phyloP scores from a whole-genome alignment of 2,113 vertebrate genomes.

The Hylia prasina region DNA sequence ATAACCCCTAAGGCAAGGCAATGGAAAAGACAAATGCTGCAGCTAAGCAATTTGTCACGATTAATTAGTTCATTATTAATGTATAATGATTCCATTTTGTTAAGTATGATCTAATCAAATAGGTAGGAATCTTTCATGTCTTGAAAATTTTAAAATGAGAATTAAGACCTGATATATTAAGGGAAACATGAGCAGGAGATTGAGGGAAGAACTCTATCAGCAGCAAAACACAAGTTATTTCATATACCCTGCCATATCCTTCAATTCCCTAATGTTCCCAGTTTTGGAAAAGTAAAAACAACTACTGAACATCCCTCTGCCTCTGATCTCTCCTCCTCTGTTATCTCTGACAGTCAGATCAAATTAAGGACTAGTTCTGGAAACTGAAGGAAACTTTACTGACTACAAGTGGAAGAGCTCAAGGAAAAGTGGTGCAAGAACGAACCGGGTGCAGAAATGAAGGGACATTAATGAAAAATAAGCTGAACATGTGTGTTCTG shows the following conservation, averaged over 20 bases:
- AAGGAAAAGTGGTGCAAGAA: neutral
- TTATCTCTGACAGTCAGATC: neutral
- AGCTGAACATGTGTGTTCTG: neutral
- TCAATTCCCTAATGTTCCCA: neutral
- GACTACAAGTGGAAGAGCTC: neutral
- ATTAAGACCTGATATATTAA: neutral
- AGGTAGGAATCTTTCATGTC: neutral
- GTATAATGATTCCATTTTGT: neutral
- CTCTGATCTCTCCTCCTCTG: neutral
- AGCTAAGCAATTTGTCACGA: neutral
- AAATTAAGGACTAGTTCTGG: neutral
- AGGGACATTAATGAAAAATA: accelerated
- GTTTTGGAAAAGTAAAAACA: neutral
- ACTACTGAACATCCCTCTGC: neutral
- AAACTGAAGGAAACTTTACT: neutral
- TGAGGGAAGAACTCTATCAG: neutral
- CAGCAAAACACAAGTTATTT: neutral
- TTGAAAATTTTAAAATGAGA: neutral
- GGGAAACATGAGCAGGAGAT: neutral
- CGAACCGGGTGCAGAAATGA: neutral
- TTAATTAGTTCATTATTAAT: neutral
- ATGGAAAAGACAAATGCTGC: neutral
- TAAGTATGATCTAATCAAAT: neutral
- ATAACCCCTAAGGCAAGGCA: neutral
- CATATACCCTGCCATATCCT: neutral